These are phyloP conservation scores for Corythornis madagascariensis DNA, from an alignment of 2,113 vertebrate species.

Conservation along the genomic window DNA sequence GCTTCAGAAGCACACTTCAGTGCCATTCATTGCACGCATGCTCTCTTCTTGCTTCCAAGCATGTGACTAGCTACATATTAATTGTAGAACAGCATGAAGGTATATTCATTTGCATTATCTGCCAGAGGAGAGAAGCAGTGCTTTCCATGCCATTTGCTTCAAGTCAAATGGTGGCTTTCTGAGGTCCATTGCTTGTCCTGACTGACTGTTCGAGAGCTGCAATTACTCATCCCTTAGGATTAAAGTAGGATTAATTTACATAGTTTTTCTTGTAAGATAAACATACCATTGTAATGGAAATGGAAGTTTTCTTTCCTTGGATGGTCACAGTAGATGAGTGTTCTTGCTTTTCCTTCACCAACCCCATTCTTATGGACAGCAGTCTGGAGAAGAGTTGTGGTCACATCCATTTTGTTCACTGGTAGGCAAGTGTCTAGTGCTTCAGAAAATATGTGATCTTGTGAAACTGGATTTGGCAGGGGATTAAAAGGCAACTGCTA, in stretches of 20 bases:
- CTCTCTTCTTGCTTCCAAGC: not conserved
- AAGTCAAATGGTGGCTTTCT: not conserved
- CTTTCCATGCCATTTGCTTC: not conserved
- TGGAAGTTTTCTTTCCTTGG: not conserved
- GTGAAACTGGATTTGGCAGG: not conserved
- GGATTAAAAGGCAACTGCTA: not conserved
- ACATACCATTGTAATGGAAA: not conserved
- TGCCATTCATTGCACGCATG: rapidly evolving
- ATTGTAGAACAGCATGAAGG: not conserved
- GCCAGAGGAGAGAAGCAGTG: not conserved
- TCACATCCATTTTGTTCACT: not conserved
- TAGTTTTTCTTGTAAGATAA: not conserved
- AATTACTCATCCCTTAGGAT: not conserved
- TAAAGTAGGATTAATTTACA: not conserved
- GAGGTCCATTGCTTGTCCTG: not conserved
- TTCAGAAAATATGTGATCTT: not conserved
- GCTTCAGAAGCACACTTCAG: not conserved
- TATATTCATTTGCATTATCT: not conserved
- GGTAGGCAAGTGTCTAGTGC: not conserved
- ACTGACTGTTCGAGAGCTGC: not conserved
- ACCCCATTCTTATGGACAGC: not conserved
- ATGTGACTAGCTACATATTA: not conserved
- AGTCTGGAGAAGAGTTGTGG: not conserved
- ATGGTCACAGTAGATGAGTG: not conserved
- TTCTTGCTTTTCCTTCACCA: not conserved